Evolutionary conservation across 2,888 invertebrate species (phyloP), one percentile per base, ranked within the genome.

Genomic region (Eretmocerus hayati): DNA sequence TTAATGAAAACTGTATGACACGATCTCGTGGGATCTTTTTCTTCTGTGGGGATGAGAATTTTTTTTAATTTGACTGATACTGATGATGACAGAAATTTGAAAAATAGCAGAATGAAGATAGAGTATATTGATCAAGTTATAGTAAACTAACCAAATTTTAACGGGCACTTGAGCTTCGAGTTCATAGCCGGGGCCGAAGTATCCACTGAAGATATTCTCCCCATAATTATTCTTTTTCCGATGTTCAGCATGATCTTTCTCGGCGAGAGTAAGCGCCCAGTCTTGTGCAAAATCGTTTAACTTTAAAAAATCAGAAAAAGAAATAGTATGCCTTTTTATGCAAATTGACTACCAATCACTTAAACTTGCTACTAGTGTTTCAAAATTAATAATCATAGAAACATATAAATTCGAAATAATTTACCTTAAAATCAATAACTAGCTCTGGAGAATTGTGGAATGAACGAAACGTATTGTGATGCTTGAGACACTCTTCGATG

Each of bases 251-350:
- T 8, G 41, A 33, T 61, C 57, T n/a, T 45, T 54, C 3, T 35
- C 41, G 18, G 64, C 64, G 39, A 67, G 51, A 46, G 41, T 40
- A 5, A 59, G 53, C 18, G 69, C 65, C 64, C 66, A 64, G 42
- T 66, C 58, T 57, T 66, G 62, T 5, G 67, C 66, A 36, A 54
- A 55, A 37, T 59, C 38, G 48, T 57, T 64, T 50, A 71, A 32
- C 67, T 69, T 47, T 52, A 45, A 40, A 35, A 38, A 41, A 56
- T 48, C 21, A 11, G 13, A 35, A 49, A 44, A 32, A 42, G 18
- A 45, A 42, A 33, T 11, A 2, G 6, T 23, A 31, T 21, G 11
- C 15, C 19, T 36, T 50, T 42, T 35, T n/a, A n/a, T n/a, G n/a
- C n/a, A n/a, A n/a, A n/a, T n/a, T n/a, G n/a, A n/a, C n/a, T n/a